Percentiles rank a stretch among this genome's conserved stretches.
phyloP scores from a whole-genome alignment of 2,797 vertebrate species.

The Galago senegalensis region DNA sequence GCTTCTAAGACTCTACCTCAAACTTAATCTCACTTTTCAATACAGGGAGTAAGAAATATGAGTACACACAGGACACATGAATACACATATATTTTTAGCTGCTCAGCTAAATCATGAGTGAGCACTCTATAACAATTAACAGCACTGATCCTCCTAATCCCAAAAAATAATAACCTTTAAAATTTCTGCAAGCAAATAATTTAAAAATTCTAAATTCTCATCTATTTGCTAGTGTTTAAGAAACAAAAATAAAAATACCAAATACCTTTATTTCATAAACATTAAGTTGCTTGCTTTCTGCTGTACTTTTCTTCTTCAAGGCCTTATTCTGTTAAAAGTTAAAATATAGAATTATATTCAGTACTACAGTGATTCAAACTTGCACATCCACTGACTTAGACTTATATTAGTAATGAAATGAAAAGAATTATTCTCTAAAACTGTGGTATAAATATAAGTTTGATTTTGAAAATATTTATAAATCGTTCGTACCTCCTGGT shows the following conservation, averaged over 20 bases:
- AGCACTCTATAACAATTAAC: constrained; percentile 1
- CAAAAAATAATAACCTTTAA: constrained; percentile 57
- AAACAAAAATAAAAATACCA: constrained; percentile 58
- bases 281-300: constrained; percentile 90
- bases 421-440: constrained; percentile 69
- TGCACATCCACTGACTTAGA: constrained; percentile 36
- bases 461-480: constrained; percentile 55
- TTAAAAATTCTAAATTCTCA: constrained; percentile 53
- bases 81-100: not conserved
- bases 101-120: not conserved
- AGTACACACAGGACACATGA: not conserved
- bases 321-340: constrained; percentile 92
- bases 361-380: constrained; percentile 37
- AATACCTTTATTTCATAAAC: constrained; percentile 91
- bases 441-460: not conserved
- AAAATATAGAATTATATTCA: constrained; percentile 70
- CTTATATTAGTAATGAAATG: constrained; percentile 55
- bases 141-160: not conserved
- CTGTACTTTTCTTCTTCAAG: constrained; percentile 92
- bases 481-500: constrained; percentile 92
- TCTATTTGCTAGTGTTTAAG: constrained; percentile 37
- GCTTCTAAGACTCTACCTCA: not conserved
- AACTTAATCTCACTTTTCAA: not conserved
- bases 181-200: constrained; percentile 21
- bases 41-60: not conserved